Evolutionary conservation across 2,888 invertebrate species (phyloP), one percentile per base, ranked within the genome.

Genomic region (Drosophila lutescens): DNA sequence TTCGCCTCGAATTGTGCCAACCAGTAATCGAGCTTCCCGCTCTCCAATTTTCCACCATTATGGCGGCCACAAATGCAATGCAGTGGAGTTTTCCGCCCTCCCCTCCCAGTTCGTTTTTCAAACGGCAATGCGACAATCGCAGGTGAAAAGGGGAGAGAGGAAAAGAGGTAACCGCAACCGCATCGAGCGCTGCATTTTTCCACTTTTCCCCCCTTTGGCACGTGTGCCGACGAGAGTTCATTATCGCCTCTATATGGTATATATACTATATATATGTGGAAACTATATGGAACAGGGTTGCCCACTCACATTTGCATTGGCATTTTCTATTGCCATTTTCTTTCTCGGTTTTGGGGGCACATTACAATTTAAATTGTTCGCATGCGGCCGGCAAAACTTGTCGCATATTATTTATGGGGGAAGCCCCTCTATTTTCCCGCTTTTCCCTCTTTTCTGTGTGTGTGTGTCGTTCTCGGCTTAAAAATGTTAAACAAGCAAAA

Each of bases 401-500:
- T 86, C 84, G 80, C 86, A 74, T 79, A 86, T 86, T 86, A 86
- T 83, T 83, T 83, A 83, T 83, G 72, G 65, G 66, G 44, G 12
- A 13, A 43, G 20, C 13, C 43, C 43, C 43, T 38, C n/a, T 30
- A 30, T 30, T 30, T 30, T 23, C 56, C 38, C 60, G 9, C 43
- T 20, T 43, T 43, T 40, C 15, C 17, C 8, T 9, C 8, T 9
- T 15, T 40, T 40, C 7, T 43, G 20, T 43, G 20, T 34, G 34
- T 3, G 34, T 34, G 34, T 34, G 12, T 13, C 38, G 23, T 5
- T 12, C 20, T 34, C 32, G 59, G 77, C 68, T 82, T 80, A 75
- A 74, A 82, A 82, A 85, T 85, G 83, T 82, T 82, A 78, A 86
- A 77, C 74, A 86, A 80, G 79, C 76, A 83, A 77, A 83, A 78